Evolutionary conservation across 92 coral and sea anemone species (phyloP), one percentile per base, ranked within the genome.

Genomic region (Epizoanthus fatuus): DNA sequence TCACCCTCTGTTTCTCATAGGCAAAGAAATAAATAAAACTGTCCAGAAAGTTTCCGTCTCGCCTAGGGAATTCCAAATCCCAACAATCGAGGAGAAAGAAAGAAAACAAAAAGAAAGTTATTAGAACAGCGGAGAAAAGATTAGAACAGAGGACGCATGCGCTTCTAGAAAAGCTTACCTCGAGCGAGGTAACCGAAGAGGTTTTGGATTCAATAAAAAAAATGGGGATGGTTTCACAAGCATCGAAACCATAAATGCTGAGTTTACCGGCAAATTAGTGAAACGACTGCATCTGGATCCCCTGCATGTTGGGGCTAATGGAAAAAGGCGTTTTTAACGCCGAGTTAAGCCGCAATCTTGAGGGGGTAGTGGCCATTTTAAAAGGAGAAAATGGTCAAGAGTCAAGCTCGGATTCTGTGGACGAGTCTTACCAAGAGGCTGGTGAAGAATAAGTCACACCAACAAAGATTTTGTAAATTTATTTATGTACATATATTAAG

Each of bases 271-370:
- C 49, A 72, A 42, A 35, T 71, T 72, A 9, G 60, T 38, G 4
- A 81, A 67, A 57, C 74, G 75, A 11, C 75, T 81, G 20, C 75
- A 82, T 53, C 79, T 74, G 32, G 77, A 86, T 58, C 77, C 84
- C 35, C 56, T 0, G n/a, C n/a, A n/a, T 77, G 62, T 19, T 86
- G 64, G 67, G 72, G 90, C 85, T 86, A 15, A 6, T 69, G 38
- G 79, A 77, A 78, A 86, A 51, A 65, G 74, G 70, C 52, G 79
- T 74, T 52, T 66, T 77, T 39, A 55, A 67, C 59, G 42, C 83
- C 44, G 29, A 55, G 49, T 11, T 77, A 39, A 62, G 72, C 38
- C 39, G 73, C 22, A 70, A 37, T 42, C 52, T 86, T 55, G 29
- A 69, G 44, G 78, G 32, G 72, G 63, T 83, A 57, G 72, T 60